Base-by-base conservation (phyloP, 1,140 invertebrate genomes). In the Oncopodura yosiiana region DNA sequence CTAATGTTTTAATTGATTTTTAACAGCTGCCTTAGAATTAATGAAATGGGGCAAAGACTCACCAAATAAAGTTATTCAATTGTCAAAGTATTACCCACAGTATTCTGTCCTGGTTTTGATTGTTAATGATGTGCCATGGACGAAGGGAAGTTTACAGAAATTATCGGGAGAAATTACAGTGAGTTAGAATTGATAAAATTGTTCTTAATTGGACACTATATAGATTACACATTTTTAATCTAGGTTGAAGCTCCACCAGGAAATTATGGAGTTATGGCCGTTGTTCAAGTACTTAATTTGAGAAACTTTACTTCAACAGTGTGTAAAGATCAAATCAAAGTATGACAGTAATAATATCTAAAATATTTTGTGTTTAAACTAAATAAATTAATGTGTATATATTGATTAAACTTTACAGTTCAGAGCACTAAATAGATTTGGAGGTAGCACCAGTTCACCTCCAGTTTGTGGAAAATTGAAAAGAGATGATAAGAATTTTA, bases 101-200 rank as follows among this genome's bases (percentile, higher is more conserved):
- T 29, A 46, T 16, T 42, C 53, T 41, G n/a, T 55, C 2, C 44
- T 55, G 14, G 45, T 49, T 18, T 37, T 55, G 3, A 37, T 55
- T 36, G 53, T 55, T 19, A 55, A 55, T 49, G 45, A 55, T 16
- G 46, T 48, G 38, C 53, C 53, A 19, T 55, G 53, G 53, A 55
- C 53, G n/a, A 37, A 49, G 8, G 1, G 19, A 30, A 30, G 23
- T 19, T 19, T 55, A 29, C 36, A 37, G 36, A 41, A 30, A 12
- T 23, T 18, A 19, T 5, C 30, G 12, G 46, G 46, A 37, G 5
- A 23, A 19, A 36, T 49, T 38, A 16, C 46, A 14, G 46, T 49
- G 3, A 18, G 34, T n/a, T n/a, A n/a, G n/a, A n/a, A n/a, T n/a
- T n/a, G n/a, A n/a, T n/a, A n/a, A n/a, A n/a, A n/a, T n/a, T n/a